Percentiles rank a stretch among this genome's conserved stretches.
phyloP scores from a whole-genome alignment of 1,140 invertebrate species.

The Saxidomus purpurata region DNA sequence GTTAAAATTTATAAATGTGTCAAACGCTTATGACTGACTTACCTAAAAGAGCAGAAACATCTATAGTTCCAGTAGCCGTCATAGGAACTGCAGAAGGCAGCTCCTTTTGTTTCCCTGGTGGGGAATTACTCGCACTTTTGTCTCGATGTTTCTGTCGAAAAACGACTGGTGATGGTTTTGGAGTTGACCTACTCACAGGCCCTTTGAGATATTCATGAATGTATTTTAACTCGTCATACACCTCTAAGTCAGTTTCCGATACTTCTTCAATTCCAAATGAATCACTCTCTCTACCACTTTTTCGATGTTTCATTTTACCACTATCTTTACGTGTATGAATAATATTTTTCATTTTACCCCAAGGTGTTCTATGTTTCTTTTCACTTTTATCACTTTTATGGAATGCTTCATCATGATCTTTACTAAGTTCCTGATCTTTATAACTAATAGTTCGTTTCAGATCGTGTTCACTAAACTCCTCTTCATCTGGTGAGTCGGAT shows the following conservation, averaged over 20 bases:
- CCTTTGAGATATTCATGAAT: constrained; percentile 73
- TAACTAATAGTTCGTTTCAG: constrained; percentile 80
- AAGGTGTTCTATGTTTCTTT: constrained; percentile 88
- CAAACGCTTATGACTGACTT: constrained; percentile 55
- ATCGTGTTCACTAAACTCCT: constrained; percentile 54
- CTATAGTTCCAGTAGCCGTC: constrained; percentile 69
- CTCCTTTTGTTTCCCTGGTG: constrained; percentile 89
- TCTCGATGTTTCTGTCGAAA: constrained; percentile 68
- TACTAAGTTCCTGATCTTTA: constrained; percentile 70
- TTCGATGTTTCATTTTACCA: constrained; percentile 86
- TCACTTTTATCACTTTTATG: constrained; percentile 70
- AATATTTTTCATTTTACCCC: constrained; percentile 91
- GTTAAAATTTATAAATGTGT: too few species aligned
- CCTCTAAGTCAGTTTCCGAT: constrained; percentile 78
- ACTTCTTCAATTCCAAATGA: constrained; percentile 74
- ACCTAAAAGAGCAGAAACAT: constrained; percentile 82
- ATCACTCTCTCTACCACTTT: constrained; percentile 67
- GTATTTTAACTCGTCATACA: constrained; percentile 64
- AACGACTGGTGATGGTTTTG: constrained; percentile 80
- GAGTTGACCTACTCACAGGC: constrained; percentile 80
- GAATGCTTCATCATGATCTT: constrained; percentile 47
- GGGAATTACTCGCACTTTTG: constrained; percentile 89
- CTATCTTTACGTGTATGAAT: constrained; percentile 91
- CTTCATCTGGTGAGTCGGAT: constrained; percentile 65
- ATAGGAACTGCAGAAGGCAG: constrained; percentile 91